A percentile compares a stretch with the other conserved stretches of the same genome.
Conservation (phyloP, 1,140 invertebrate species). For the Berghia stephanieae region DNA sequence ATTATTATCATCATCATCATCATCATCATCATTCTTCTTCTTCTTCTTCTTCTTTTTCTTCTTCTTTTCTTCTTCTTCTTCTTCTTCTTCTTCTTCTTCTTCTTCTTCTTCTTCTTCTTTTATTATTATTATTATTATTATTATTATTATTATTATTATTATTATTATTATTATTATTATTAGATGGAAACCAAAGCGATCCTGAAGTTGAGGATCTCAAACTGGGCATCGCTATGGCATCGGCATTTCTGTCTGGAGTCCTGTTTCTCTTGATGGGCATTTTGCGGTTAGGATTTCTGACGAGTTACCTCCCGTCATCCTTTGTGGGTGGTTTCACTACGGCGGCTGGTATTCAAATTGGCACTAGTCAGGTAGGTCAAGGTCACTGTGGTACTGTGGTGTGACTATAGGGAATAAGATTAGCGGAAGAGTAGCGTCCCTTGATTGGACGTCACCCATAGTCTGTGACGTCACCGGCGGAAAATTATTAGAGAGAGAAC, state of each 20-base stretch:
- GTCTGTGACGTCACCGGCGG: too few species aligned
- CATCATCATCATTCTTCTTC: too few species aligned
- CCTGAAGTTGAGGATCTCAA: conserved; percentile 47
- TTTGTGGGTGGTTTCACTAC: conserved; percentile 91
- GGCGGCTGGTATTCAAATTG: conserved; percentile 89
- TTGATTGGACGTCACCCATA: too few species aligned
- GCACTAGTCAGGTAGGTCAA: conserved; percentile 83
- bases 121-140: background rate
- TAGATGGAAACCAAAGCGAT: background rate
- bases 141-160: conserved; percentile 34
- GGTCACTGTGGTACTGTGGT: too few species aligned
- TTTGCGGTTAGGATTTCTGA: conserved; percentile 82
- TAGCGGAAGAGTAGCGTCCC: too few species aligned
- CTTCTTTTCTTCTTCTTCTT: background rate
- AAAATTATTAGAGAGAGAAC: too few species aligned
- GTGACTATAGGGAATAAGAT: too few species aligned
- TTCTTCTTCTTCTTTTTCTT: background rate
- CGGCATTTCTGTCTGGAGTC: conserved; percentile 40
- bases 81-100: conserved; percentile 36
- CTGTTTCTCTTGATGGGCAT: conserved; percentile 76
- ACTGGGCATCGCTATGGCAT: conserved; percentile 32
- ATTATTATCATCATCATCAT: conserved; percentile 3
- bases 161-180: background rate
- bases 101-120: conserved; percentile 53
- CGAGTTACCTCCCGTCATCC: conserved; percentile 84